phyloP scores from a whole-genome alignment of 2,888 invertebrate species.

The Agrotis clavis region DNA sequence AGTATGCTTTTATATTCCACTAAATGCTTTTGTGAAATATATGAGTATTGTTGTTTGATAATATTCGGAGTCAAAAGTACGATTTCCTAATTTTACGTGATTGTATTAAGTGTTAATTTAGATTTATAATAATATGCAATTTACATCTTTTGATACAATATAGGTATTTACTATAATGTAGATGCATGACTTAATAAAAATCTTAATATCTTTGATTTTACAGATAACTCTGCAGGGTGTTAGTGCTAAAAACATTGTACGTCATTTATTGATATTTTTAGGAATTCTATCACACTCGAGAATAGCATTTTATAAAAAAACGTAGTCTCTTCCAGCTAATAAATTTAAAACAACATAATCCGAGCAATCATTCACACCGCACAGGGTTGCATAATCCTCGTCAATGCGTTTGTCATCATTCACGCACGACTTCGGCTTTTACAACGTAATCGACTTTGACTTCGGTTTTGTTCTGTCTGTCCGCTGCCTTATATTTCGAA shows the following conservation, averaged over 20 bases:
- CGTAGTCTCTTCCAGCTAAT: conserved; percentile 63
- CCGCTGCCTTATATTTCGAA: conserved; percentile 19
- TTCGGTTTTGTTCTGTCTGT: conserved; percentile 60
- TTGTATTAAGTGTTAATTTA: too few species aligned
- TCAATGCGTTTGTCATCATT: conserved; percentile 78
- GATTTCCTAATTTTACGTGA: too few species aligned
- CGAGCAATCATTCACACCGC: conserved; percentile 69
- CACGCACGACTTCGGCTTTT: conserved; percentile 76
- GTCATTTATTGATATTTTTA: background rate
- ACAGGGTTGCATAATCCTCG: conserved; percentile 77
- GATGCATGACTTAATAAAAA: background rate
- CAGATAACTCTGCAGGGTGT: too few species aligned
- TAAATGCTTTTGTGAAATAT: background rate
- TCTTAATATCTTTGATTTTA: too few species aligned
- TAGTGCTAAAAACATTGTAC: background rate
- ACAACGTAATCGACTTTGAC: conserved; percentile 72
- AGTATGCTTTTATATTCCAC: background rate
- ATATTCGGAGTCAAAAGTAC: background rate
- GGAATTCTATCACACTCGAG: background rate
- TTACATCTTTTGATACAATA: background rate
- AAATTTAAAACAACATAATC: conserved; percentile 59
- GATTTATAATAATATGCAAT: too few species aligned
- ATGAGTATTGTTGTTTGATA: background rate
- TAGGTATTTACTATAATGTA: background rate
- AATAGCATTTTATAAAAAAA: background rate